Evolutionary conservation across 2,113 vertebrate genomes (phyloP).

Genomic region (Climacteris rufus): DNA sequence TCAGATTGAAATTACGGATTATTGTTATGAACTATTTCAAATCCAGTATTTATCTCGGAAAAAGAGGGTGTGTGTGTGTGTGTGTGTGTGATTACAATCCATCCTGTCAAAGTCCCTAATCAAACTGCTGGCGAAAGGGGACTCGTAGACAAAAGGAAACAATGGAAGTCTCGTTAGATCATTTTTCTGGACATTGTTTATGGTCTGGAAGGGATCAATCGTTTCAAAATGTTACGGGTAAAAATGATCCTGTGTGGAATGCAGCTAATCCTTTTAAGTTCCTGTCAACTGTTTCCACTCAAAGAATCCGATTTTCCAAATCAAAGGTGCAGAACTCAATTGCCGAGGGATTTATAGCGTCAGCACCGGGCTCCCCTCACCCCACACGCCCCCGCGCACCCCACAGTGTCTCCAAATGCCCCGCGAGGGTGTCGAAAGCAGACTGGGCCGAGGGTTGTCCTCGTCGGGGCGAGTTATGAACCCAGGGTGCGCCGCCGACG

Average conservation of each 20-base stretch:
- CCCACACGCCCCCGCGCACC: not conserved
- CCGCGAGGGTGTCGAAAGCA: not conserved
- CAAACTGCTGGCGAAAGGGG: slow-evolving; percentile 19
- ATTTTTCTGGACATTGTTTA: slow-evolving; percentile 74
- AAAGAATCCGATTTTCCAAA: slow-evolving; percentile 77
- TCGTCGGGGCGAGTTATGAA: accelerated
- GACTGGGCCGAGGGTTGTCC: not conserved
- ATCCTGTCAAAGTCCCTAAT: slow-evolving; percentile 16
- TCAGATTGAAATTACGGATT: not conserved
- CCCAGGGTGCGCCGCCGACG: no score
- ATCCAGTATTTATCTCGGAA: not conserved
- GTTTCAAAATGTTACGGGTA: slow-evolving; percentile 77
- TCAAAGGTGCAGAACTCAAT: slow-evolving; percentile 73
- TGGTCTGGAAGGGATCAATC: slow-evolving; percentile 72
- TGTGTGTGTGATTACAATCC: not conserved
- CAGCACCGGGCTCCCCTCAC: slow-evolving; percentile 25
- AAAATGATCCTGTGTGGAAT: slow-evolving; percentile 79
- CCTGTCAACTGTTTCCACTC: slow-evolving; percentile 76
- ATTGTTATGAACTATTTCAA: not conserved
- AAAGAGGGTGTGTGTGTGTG: not conserved
- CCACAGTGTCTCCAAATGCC: not conserved
- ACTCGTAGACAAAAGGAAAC: slow-evolving; percentile 66
- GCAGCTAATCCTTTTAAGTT: slow-evolving; percentile 80
- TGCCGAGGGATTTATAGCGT: slow-evolving; percentile 64
- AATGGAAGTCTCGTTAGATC: slow-evolving; percentile 72